A percentile compares a stretch with the other conserved stretches of the same genome.
Evolutionary conservation across 2,113 vertebrate genomes (phyloP).

Genomic region (Benitochromis conjunctus): DNA sequence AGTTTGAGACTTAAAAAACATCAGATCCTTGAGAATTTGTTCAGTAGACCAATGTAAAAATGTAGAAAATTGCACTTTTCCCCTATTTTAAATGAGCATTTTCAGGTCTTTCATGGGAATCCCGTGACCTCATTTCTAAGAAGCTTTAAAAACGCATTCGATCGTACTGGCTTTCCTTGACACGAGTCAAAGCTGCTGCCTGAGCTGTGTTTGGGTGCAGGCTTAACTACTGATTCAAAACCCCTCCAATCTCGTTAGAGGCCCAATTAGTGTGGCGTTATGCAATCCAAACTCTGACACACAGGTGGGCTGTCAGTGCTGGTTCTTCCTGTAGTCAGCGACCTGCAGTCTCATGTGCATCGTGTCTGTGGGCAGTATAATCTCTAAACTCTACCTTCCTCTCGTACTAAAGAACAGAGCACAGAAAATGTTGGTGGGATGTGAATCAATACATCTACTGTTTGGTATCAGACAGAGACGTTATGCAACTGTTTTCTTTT

Average conservation of each 20-base stretch:
- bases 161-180: neutral
- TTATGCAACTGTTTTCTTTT: neutral
- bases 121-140: neutral
- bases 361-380: neutral
- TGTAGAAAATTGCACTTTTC: neutral
- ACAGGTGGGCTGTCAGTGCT: neutral
- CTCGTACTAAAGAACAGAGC: neutral
- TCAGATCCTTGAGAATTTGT: neutral
- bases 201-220: conserved; percentile 6
- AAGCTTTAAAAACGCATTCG: neutral
- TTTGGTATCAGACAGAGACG: neutral
- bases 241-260: neutral
- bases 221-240: conserved; percentile 14
- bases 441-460: neutral
- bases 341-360: neutral
- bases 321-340: neutral
- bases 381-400: neutral
- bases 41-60: neutral
- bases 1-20: neutral
- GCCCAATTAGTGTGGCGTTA: neutral
- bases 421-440: neutral
- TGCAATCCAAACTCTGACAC: neutral
- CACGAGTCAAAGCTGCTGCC: neutral
- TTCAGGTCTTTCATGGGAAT: neutral
- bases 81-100: neutral